phyloP scores from a whole-genome alignment of 2,888 invertebrate species.

The Shargacucullia verbasci region DNA sequence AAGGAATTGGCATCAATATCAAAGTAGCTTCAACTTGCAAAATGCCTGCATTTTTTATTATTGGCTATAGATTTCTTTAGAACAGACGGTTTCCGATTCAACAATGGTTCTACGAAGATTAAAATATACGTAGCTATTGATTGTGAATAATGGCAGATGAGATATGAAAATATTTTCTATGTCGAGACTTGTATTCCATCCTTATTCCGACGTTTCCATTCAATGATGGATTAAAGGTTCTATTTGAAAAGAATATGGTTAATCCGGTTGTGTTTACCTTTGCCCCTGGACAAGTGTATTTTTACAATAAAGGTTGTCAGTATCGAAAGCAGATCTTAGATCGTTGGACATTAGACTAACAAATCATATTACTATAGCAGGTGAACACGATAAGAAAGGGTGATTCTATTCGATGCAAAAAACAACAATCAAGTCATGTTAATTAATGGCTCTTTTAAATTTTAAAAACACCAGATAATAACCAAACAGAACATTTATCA shows the following conservation, averaged over 20 bases:
- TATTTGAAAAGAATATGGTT: too few relatives aligned
- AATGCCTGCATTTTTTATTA: constrained; percentile 36
- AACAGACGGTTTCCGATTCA: constrained; percentile 39
- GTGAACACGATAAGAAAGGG: too few relatives aligned
- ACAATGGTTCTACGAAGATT: constrained; percentile 51
- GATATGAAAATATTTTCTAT: constrained; percentile 48
- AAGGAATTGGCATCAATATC: constrained; percentile 42
- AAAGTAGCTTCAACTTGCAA: constrained; percentile 25
- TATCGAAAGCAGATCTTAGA: too few relatives aligned
- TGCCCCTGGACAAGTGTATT: too few relatives aligned
- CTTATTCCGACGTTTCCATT: constrained; percentile 39
- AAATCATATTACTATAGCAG: too few relatives aligned
- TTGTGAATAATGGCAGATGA: constrained; percentile 46
- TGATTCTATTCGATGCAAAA: background rate
- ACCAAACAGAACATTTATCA: constrained; percentile 35
- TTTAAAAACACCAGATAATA: constrained; percentile 10
- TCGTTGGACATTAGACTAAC: too few relatives aligned
- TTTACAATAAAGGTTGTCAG: too few relatives aligned
- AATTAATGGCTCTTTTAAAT: constrained; percentile 4
- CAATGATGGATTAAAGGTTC: constrained; percentile 9
- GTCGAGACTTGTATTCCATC: constrained; percentile 24
- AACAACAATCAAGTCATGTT: constrained; percentile 3
- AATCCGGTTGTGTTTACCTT: too few relatives aligned
- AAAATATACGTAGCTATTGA: constrained; percentile 49
- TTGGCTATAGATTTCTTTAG: constrained; percentile 27